Evolutionary conservation across 2,113 vertebrate genomes (phyloP), one percentile per base, ranked within the genome.

Genomic region (Rostratula benghalensis): DNA sequence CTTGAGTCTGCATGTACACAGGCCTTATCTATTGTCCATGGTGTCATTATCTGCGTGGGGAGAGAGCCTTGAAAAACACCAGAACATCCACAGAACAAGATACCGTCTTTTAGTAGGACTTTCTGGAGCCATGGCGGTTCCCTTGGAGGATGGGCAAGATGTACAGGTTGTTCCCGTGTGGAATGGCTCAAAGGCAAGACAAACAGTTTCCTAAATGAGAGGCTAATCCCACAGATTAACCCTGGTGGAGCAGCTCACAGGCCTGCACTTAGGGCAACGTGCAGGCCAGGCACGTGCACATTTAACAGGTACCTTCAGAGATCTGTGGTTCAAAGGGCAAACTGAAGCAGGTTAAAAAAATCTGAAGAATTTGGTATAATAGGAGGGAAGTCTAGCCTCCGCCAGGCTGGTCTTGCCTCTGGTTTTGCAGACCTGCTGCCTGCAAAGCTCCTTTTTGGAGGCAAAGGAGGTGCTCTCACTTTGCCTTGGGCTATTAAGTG

Each of bases 11-110:
- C 69, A n/a, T 84, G 75, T 45, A 80, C 5, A 10, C 41, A 93
- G 60, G 46, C 50, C 11, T 94, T 83, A 97, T 96, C 97, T 97
- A 4, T 4, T 41, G 53, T 37, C 65, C 19, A 1, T 73, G 95
- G 92, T 57, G 83, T 35, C 51, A 46, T 48, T 83, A 51, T 93
- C 90, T 76, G 39, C 13, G 4, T 53, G 43, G 56, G 89, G 92
- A 92, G 77, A 21, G 77, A 93, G 74, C 73, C 65, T 94, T 96
- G 96, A 98, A 90, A 89, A 96, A 88, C 75, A 80, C 78, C 97
- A 98, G 98, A 95, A 60, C 90, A 71, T 70, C 74, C 76, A 8
- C 14, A 75, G 23, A 50, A 19, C 59, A n/a, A 93, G 90, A 85
- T 78, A 69, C 2, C 1, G 21, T 74, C 68, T 83, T 39, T 61